Evolutionary conservation across 2,797 vertebrate genomes (phyloP).

Genomic region (Yasuhikotakia modesta): DNA sequence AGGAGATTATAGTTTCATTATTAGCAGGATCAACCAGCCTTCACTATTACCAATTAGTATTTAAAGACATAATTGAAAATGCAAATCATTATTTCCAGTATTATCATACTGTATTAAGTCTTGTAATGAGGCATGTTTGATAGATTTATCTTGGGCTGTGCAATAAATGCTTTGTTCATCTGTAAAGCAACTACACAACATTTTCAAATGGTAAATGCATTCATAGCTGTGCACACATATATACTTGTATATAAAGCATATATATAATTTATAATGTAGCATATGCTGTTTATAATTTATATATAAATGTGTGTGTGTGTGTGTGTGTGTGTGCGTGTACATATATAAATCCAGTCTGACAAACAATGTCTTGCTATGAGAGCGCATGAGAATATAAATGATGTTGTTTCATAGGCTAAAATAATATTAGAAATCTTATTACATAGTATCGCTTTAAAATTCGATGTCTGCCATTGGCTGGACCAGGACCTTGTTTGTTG

Average conservation of each 20-base stretch:
- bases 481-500: background rate
- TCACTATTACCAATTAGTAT: conserved; percentile 26
- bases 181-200: background rate
- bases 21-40: conserved; percentile 24
- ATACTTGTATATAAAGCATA: no score
- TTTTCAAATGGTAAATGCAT: background rate
- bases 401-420: background rate
- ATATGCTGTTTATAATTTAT: no score
- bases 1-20: conserved; percentile 45
- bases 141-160: background rate
- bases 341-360: background rate
- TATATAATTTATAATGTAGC: no score
- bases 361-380: no score
- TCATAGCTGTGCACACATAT: background rate
- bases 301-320: no score
- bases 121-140: background rate
- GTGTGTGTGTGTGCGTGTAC: no score
- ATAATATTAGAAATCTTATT: background rate
- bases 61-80: conserved; percentile 45
- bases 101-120: conserved; percentile 11
- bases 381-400: background rate
- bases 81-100: conserved; percentile 10
- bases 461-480: background rate
- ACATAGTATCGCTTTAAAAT: background rate
- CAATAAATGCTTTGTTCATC: background rate